Evolutionary conservation across 2,888 invertebrate species (phyloP).

Genomic region (Drosophila macrothrix): DNA sequence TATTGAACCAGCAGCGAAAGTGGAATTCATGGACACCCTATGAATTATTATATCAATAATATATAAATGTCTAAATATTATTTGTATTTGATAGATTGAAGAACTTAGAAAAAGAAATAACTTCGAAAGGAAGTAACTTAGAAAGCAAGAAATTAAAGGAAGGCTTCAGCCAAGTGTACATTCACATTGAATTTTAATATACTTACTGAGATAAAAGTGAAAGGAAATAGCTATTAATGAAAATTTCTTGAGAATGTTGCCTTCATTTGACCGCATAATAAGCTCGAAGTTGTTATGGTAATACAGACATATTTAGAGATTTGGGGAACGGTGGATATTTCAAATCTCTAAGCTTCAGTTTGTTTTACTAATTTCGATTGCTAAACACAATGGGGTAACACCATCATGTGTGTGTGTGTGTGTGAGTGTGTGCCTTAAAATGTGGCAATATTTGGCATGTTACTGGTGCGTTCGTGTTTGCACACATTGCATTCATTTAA

Average conservation of each 20-base stretch:
- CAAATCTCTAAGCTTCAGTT: background rate
- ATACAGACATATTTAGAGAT: background rate
- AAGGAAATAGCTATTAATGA: background rate
- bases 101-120: background rate
- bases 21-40: background rate
- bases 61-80: background rate
- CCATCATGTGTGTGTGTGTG: background rate
- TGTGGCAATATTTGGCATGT: conserved; percentile 23
- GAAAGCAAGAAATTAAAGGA: background rate
- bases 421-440: conserved; percentile 7
- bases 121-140: background rate
- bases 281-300: background rate
- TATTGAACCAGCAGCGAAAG: background rate
- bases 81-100: background rate
- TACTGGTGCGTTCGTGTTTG: conserved; percentile 47
- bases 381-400: background rate
- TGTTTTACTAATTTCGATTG: conserved; percentile 4
- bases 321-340: background rate
- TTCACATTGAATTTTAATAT: background rate
- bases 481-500: conserved; percentile 53
- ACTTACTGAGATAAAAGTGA: background rate
- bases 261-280: too few relatives aligned
- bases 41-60: background rate
- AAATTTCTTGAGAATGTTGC: too few relatives aligned
- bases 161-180: too few relatives aligned